Percentiles rank a stretch among this genome's conserved stretches.
Conservation (phyloP, 1,140 invertebrate genomes). For the Aphidius gifuensis region DNA sequence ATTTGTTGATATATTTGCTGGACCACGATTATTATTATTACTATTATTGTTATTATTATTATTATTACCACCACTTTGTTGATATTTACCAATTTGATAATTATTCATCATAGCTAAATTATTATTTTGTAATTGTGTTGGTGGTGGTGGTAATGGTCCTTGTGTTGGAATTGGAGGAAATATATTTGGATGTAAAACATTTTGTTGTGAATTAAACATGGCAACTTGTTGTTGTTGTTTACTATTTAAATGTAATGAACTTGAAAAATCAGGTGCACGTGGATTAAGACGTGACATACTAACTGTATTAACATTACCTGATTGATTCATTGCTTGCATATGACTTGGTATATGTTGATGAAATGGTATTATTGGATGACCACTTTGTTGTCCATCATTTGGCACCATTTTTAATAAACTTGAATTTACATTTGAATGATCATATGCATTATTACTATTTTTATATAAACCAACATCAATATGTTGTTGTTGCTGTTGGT, state of each 20-base stretch:
- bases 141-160: constrained; percentile 42
- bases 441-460: constrained; percentile 38
- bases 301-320: constrained; percentile 49
- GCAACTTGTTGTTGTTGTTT: constrained; percentile 45
- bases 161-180: constrained; percentile 47
- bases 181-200: constrained; percentile 46
- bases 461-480: constrained; percentile 30
- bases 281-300: constrained; percentile 79
- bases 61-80: constrained; percentile 48
- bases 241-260: constrained; percentile 53
- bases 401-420: constrained; percentile 53
- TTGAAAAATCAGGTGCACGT: constrained; percentile 80
- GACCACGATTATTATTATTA: neutral
- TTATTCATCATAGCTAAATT: constrained; percentile 42
- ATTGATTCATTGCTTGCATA: constrained; percentile 48
- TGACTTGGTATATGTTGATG: constrained; percentile 52
- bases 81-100: constrained; percentile 48
- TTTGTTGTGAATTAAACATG: constrained; percentile 49
- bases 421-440: constrained; percentile 46
- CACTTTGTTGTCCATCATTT: constrained; percentile 40
- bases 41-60: constrained; percentile 36
- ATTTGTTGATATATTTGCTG: constrained; percentile 34
- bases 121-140: constrained; percentile 37
- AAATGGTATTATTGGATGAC: constrained; percentile 42
- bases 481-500: constrained; percentile 23